Evolutionary conservation across 2,888 invertebrate species (phyloP), one percentile per base, ranked within the genome.

Genomic region (Phyto melanocephala): DNA sequence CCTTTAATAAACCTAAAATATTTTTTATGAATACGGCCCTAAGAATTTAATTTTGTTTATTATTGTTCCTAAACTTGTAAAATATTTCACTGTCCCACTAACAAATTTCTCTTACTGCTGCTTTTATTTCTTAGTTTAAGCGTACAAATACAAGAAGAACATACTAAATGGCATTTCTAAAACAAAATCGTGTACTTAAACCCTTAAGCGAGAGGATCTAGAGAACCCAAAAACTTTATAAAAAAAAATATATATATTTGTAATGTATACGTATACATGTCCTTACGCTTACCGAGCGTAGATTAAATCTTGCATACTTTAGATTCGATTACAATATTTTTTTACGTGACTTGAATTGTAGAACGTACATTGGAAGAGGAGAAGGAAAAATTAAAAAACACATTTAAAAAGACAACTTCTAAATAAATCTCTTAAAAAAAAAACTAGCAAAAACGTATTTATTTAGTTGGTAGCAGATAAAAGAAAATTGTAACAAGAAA

Each of bases 241-340:
- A n/a, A 24, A 20, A 13, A 68, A 28, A 20, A 67, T 4, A 15
- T 4, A 0, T 33, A 35, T 20, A 40, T 8, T 6, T 24, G 1
- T 35, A 50, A 62, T 56, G 6, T 28, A 5, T 28, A 28, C 28
- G 6, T 5, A 28, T 28, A 6, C 28, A 63, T 75, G 68, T 70
- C 67, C 80, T 81, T 63, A 74, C 74, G 77, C 71, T 79, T 75
- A 84, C 84, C 80, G 82, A 83, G 84, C 84, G 71, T 63, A 83
- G 82, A 86, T 86, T 85, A 82, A 86, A 86, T 86, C 85, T 84
- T 81, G 84, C 76, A 84, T 81, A 85, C 82, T 84, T 85, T 79
- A 81, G 80, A 85, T 84, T 86, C 84, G 85, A 85, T 85, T 86
- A 84, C 82, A 80, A 75, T 84, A 84, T 79, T 81, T 52, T 50